Percentiles rank a stretch among this genome's conserved stretches.
Evolutionary conservation across 1,140 invertebrate genomes (phyloP).

Genomic region (Magallana gigas): DNA sequence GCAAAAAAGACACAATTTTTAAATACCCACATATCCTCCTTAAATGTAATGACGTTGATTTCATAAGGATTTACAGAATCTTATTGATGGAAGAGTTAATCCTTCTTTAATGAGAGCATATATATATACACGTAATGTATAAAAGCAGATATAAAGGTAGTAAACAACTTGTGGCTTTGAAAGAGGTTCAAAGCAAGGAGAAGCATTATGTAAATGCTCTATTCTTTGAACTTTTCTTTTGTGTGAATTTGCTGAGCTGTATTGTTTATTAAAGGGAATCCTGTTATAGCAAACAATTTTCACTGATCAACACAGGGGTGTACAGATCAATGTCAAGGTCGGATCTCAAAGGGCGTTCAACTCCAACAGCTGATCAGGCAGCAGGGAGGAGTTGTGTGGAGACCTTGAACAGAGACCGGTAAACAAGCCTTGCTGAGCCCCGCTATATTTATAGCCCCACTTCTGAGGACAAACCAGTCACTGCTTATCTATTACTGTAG

Average conservation of each 20-base stretch:
- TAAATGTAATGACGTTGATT: too few species aligned
- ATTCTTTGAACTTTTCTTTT: not conserved
- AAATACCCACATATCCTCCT: too few species aligned
- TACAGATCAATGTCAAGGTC: not conserved
- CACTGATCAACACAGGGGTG: not conserved
- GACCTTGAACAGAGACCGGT: not conserved
- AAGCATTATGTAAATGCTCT: too few species aligned
- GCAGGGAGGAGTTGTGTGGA: not conserved
- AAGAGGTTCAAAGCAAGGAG: too few species aligned
- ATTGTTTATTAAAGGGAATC: too few species aligned
- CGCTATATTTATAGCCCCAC: not conserved
- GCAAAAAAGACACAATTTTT: too few species aligned
- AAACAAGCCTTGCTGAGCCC: not conserved
- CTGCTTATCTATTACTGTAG: not conserved
- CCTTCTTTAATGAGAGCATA: too few species aligned
- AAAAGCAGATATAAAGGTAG: too few species aligned
- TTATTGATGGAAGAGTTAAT: too few species aligned
- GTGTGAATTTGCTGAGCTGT: not conserved
- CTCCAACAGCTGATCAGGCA: slow-evolving; percentile 7
- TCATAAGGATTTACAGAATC: too few species aligned
- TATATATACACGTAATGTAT: too few species aligned
- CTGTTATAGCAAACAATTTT: not conserved
- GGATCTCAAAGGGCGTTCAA: slow-evolving; percentile 3
- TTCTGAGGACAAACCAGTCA: not conserved
- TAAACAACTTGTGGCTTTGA: too few species aligned